phyloP scores from a whole-genome alignment of 2,888 invertebrate species.

The Cosmia pyralina region DNA sequence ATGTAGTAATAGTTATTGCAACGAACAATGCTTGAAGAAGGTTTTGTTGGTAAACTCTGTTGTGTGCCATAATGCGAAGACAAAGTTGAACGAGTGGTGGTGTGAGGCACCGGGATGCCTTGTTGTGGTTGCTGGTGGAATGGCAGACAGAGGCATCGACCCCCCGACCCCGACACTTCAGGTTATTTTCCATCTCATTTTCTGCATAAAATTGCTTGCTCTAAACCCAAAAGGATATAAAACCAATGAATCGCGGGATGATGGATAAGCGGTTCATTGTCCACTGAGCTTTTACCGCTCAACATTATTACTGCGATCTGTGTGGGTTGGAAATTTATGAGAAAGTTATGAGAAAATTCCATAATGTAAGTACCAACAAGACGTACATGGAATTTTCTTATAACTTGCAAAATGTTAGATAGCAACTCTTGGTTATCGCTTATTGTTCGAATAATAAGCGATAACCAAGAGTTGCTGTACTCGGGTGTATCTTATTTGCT shows the following conservation, averaged over 20 bases:
- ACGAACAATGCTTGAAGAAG: constrained; percentile 47
- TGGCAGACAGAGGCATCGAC: constrained; percentile 87
- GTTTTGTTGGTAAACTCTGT: constrained; percentile 43
- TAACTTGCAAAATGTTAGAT: constrained; percentile 27
- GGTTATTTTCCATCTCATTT: constrained; percentile 75
- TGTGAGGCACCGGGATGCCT: constrained; percentile 77
- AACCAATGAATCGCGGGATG: constrained; percentile 51
- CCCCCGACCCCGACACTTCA: constrained; percentile 80
- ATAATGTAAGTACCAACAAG: too few species aligned
- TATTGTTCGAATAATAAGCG: background rate
- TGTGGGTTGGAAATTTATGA: constrained; percentile 14
- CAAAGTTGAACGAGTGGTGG: constrained; percentile 56
- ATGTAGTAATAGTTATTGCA: constrained; percentile 26
- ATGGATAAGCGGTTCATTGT: constrained; percentile 53
- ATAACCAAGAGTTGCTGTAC: too few species aligned
- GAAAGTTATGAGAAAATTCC: too few species aligned
- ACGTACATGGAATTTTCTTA: constrained; percentile 18
- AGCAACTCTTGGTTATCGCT: constrained; percentile 34
- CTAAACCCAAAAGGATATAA: constrained; percentile 51
- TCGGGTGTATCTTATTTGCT: constrained; percentile 27
- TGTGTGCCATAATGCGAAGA: constrained; percentile 48
- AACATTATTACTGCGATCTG: constrained; percentile 27
- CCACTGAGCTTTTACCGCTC: constrained; percentile 47
- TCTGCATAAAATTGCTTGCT: constrained; percentile 50
- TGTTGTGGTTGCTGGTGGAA: constrained; percentile 90